These are phyloP conservation scores for Melipona bicolor DNA, from an alignment of 2,888 invertebrate genomes.

Conservation along the genomic window DNA sequence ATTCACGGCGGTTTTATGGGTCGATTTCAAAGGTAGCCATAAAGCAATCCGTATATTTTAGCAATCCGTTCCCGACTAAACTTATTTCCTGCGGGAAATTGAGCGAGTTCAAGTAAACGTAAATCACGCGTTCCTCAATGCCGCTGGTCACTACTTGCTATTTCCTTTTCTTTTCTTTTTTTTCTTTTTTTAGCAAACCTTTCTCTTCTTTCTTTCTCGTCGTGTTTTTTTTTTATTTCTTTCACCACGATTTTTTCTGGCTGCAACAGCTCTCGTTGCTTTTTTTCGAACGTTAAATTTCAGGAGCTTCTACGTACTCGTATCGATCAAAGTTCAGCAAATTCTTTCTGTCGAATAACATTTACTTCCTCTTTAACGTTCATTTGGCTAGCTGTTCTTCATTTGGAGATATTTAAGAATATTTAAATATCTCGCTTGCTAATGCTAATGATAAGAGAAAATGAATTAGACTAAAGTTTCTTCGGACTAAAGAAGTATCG, in stretches of 20 bases:
- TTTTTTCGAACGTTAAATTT: neutral
- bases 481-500: too few relatives aligned
- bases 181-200: neutral
- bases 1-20: slow-evolving; percentile 12
- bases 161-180: neutral
- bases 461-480: too few relatives aligned
- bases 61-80: slow-evolving; percentile 10
- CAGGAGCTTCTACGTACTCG: neutral
- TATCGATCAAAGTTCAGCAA: neutral
- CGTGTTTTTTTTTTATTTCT: neutral
- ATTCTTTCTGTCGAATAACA: neutral
- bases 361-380: neutral
- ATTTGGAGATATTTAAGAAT: too few relatives aligned
- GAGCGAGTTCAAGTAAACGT: slow-evolving; percentile 19
- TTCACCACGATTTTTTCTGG: neutral
- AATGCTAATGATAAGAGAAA: too few relatives aligned
- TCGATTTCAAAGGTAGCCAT: slow-evolving; percentile 15
- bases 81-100: slow-evolving; percentile 42
- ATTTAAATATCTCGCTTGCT: too few relatives aligned
- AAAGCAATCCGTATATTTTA: slow-evolving; percentile 30
- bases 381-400: neutral
- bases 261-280: neutral
- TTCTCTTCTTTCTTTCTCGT: too few relatives aligned
- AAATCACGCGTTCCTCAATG: slow-evolving; percentile 3
- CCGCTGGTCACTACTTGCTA: neutral